Conservation (phyloP, 2,113 vertebrate genomes). For the Pogonocichla stellata region DNA sequence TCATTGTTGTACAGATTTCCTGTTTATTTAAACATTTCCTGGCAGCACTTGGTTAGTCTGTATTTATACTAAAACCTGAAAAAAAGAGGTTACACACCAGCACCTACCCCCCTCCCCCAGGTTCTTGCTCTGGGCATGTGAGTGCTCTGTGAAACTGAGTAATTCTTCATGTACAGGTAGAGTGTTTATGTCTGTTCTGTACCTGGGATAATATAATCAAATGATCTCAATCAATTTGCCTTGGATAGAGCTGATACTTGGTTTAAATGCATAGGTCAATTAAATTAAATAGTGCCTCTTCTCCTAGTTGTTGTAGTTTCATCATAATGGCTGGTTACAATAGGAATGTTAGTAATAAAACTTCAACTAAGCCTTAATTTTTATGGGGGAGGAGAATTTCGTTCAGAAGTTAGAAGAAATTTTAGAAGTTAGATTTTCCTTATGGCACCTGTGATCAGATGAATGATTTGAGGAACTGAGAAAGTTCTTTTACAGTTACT, state of each 20-base stretch:
- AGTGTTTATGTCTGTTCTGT: neutral
- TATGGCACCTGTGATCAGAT: neutral
- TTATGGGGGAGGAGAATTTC: neutral
- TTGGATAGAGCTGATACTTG: neutral
- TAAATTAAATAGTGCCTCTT: neutral
- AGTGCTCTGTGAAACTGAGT: neutral
- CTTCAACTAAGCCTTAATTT: neutral
- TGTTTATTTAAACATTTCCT: conserved; percentile 76
- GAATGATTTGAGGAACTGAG: neutral
- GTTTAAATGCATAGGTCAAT: neutral
- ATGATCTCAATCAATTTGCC: neutral
- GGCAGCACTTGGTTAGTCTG: conserved; percentile 62
- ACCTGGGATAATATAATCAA: neutral
- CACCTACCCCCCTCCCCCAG: accelerated
- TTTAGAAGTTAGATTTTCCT: neutral
- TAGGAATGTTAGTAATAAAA: neutral
- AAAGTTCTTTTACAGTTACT: neutral
- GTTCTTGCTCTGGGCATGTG: neutral
- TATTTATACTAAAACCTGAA: conserved; percentile 49
- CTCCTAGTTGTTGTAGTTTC: neutral
- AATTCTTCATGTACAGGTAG: neutral
- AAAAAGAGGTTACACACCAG: neutral
- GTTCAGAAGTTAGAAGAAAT: neutral
- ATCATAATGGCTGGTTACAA: neutral
- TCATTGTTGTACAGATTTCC: conserved; percentile 74